Conservation (phyloP, 2,797 vertebrate species). For the Crenichthys baileyi region DNA sequence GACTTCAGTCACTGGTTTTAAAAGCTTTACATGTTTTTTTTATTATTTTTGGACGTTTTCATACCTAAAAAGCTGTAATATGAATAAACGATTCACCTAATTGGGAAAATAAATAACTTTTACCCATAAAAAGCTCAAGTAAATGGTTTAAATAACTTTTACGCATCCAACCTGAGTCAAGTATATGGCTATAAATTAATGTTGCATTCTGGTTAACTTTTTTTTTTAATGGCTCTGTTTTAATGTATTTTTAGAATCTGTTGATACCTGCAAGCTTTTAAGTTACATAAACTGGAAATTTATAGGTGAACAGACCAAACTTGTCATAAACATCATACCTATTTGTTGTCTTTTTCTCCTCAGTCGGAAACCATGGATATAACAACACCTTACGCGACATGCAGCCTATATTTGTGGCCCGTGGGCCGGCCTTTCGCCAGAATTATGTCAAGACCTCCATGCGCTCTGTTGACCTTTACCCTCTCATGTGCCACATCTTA, state of each 20-base stretch:
- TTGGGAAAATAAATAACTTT: not conserved
- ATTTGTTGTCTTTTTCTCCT: slow-evolving; percentile 35
- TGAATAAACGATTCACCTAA: not conserved
- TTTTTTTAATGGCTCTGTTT: not conserved
- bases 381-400: slow-evolving; percentile 89
- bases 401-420: slow-evolving; percentile 91
- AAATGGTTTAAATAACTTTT: no score
- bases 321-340: not conserved
- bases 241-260: not conserved
- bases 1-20: not conserved
- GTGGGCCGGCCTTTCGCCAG: slow-evolving; percentile 89
- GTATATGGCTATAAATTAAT: no score
- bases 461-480: slow-evolving; percentile 90
- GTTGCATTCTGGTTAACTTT: not conserved
- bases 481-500: slow-evolving; percentile 91
- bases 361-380: slow-evolving; percentile 94
- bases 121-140: not conserved
- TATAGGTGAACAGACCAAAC: not conserved
- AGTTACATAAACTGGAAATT: not conserved
- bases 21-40: not conserved
- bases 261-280: not conserved
- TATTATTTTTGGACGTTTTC: not conserved
- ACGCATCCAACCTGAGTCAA: no score
- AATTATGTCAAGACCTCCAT: slow-evolving; percentile 83
- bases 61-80: not conserved